These are phyloP conservation scores for Tapirus terrestris DNA, from an alignment of 2,113 vertebrate genomes.

Conservation along the genomic window DNA sequence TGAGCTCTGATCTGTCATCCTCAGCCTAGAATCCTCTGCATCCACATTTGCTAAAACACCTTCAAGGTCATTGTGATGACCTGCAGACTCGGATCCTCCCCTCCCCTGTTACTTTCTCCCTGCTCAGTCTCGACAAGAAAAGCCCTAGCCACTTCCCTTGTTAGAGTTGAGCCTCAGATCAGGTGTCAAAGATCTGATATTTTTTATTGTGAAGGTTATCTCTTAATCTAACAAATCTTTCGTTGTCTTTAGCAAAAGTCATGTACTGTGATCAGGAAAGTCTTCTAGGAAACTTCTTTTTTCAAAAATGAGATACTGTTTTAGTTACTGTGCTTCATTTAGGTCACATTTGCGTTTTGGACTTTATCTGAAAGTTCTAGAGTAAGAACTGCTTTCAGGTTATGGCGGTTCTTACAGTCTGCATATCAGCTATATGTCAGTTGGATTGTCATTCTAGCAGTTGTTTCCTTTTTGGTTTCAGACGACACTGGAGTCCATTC, in stretches of 20 bases:
- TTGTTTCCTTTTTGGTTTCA: background rate
- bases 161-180: background rate
- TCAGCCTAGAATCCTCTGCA: background rate
- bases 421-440: background rate
- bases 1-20: background rate
- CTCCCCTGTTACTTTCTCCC: background rate
- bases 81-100: background rate
- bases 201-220: background rate
- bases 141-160: background rate
- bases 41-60: background rate
- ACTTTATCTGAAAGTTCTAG: background rate
- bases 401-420: background rate
- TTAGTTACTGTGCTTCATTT: background rate
- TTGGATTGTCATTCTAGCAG: background rate
- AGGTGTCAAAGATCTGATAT: background rate
- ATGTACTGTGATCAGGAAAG: background rate
- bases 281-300: background rate
- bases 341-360: background rate
- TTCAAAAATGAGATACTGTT: background rate
- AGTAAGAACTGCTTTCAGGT: background rate
- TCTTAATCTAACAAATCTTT: background rate
- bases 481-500: background rate
- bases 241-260: background rate
- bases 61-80: background rate
- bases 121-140: background rate